phyloP scores from a whole-genome alignment of 2,113 vertebrate species.

The Prunella himalayana region DNA sequence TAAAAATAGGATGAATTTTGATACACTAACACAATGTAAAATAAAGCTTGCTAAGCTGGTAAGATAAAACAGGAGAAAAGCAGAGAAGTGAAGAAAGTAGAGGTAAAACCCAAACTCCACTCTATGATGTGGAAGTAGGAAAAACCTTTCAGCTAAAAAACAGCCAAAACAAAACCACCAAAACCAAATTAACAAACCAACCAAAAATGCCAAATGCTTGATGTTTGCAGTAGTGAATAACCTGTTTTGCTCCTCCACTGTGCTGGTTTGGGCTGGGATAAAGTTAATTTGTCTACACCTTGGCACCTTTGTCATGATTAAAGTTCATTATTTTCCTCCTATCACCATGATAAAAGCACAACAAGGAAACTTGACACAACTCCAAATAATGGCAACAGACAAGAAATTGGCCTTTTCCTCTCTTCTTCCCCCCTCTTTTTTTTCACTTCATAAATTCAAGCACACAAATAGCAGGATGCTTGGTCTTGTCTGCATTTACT shows the following conservation, averaged over 20 bases:
- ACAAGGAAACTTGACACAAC: background rate
- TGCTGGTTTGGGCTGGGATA: background rate
- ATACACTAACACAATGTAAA: background rate
- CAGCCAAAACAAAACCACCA: background rate
- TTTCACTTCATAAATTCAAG: background rate
- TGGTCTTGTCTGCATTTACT: background rate
- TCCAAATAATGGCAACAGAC: background rate
- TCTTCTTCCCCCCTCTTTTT: background rate
- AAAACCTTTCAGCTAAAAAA: background rate
- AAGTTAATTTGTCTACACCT: background rate
- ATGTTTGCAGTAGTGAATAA: background rate
- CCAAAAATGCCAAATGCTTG: background rate
- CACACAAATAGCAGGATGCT: background rate
- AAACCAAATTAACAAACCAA: background rate
- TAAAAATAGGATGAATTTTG: background rate
- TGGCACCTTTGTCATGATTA: background rate
- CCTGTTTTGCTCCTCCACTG: background rate
- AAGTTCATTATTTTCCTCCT: background rate
- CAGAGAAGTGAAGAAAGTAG: background rate
- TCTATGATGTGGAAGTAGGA: background rate
- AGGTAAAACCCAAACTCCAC: background rate
- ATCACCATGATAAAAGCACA: background rate
- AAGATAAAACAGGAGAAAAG: background rate
- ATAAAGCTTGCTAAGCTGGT: background rate
- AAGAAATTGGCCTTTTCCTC: background rate